phyloP scores from a whole-genome alignment of 2,888 invertebrate genomes.

The Aleiodes leptofemur region DNA sequence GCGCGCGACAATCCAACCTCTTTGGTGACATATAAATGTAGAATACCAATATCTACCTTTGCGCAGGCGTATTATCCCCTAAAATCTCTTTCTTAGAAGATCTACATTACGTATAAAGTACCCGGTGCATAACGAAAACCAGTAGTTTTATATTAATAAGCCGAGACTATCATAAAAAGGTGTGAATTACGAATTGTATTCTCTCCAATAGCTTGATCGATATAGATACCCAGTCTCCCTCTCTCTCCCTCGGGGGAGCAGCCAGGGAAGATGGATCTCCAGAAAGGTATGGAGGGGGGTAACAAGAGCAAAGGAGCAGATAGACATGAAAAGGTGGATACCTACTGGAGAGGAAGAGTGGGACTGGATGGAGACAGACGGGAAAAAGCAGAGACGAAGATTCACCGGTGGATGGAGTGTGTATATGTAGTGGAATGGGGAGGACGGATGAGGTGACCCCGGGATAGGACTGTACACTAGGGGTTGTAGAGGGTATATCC shows the following conservation, averaged over 20 bases:
- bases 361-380: conserved; percentile 37
- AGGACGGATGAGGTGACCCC: conserved; percentile 70
- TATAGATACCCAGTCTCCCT: background rate
- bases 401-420: conserved; percentile 50
- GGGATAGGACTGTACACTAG: conserved; percentile 59
- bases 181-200: background rate
- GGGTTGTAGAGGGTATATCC: conserved; percentile 32
- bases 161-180: background rate
- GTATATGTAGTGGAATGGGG: conserved; percentile 40
- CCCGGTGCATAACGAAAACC: too few species aligned
- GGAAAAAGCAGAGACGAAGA: conserved; percentile 61
- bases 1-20: conserved; percentile 58
- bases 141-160: background rate
- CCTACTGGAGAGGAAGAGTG: conserved; percentile 48
- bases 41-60: conserved; percentile 6
- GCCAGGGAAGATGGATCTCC: conserved; percentile 54
- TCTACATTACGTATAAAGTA: too few species aligned
- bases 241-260: background rate
- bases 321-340: conserved; percentile 24
- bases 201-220: background rate
- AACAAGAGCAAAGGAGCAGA: conserved; percentile 34
- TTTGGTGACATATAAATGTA: conserved; percentile 54
- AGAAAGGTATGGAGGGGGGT: conserved; percentile 41
- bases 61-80: conserved; percentile 33
- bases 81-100: too few species aligned